Base-by-base conservation (phyloP, 2,113 vertebrate genomes). In the Dicaeum eximium region DNA sequence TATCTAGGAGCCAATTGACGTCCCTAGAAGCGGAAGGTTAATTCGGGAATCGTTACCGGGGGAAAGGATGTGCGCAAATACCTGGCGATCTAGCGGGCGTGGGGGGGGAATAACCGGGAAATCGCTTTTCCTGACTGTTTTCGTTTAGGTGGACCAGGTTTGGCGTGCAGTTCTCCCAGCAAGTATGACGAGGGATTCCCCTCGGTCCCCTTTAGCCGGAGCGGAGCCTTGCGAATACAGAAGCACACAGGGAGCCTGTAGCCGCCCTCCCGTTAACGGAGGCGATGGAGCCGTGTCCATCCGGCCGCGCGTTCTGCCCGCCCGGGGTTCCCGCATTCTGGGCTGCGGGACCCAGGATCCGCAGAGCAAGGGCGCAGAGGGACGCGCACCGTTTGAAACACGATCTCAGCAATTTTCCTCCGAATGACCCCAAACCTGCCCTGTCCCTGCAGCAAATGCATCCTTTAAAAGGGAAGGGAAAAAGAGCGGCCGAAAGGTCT, bases 11-110 rank as follows among this genome's bases (percentile, higher is more conserved):
- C 44, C 24, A 23, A 30, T 84, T 92, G 71, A 44, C 15, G 37
- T 78, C 65, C 19, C 69, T 67, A 79, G 60, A 62, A 95, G 56
- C 6, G 23, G 24, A 74, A 84, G 51, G 30, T 88, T 66, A 70
- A 66, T 64, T 83, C 42, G 40, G 86, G 64, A 97, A 86, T 92
- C 94, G 95, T 97, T 97, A 84, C 75, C 33, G 38, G 47, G 51
- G 50, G 47, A 89, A 85, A 87, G 53, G 37, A 58, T 54, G 54
- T 30, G 42, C 18, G 9, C 79, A 80, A 83, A 57, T 67, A 85
- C 85, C 95, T 65, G 69, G 35, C 33, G 38, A 61, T 77, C 22
- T 90, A 75, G 65, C 11, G 22, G 57, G 13, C 14, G 6, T 15
- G 13, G 8, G 11, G 60, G 31, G n/a, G 4, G n/a, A 37, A 92